Evolutionary conservation across 1,140 invertebrate genomes (phyloP).

Genomic region (Cyrtorhinus lividipennis): DNA sequence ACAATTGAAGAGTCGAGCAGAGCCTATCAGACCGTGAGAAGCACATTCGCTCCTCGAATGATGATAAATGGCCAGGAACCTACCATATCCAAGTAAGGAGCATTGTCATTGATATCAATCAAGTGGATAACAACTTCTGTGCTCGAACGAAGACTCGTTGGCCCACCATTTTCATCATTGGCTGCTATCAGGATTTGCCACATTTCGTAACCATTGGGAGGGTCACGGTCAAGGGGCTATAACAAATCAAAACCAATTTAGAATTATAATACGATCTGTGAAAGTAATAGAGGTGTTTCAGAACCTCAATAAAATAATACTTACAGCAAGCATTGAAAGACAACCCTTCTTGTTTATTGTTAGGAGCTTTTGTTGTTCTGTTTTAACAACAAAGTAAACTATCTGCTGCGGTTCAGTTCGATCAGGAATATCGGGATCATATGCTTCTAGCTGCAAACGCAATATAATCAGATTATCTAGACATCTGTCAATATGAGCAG

Average conservation of each 20-base stretch:
- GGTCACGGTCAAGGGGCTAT: constrained; percentile 66
- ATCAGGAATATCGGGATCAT: constrained; percentile 71
- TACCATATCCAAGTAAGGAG: constrained; percentile 64
- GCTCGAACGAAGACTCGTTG: constrained; percentile 40
- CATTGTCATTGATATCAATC: constrained; percentile 79
- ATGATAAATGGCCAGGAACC: too few species aligned
- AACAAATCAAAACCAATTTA: constrained; percentile 22
- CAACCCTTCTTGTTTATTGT: constrained; percentile 58
- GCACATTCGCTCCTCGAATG: constrained; percentile 9
- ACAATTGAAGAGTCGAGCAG: background rate
- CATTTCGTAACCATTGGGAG: constrained; percentile 60
- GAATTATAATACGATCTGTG: background rate
- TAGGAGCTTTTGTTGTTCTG: constrained; percentile 48
- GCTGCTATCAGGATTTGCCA: constrained; percentile 76
- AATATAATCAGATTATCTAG: too few species aligned
- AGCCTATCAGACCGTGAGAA: background rate
- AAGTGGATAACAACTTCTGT: constrained; percentile 60
- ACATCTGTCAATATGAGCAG: too few species aligned
- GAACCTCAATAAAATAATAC: background rate
- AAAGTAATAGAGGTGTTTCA: background rate
- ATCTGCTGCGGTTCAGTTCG: constrained; percentile 57
- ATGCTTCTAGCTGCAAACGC: constrained; percentile 48
- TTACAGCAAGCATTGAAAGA: constrained; percentile 49
- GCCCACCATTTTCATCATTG: constrained; percentile 56
- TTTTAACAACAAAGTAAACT: constrained; percentile 51